phyloP scores from a whole-genome alignment of 1,140 invertebrate species.

The Ceratosolen solmsi region DNA sequence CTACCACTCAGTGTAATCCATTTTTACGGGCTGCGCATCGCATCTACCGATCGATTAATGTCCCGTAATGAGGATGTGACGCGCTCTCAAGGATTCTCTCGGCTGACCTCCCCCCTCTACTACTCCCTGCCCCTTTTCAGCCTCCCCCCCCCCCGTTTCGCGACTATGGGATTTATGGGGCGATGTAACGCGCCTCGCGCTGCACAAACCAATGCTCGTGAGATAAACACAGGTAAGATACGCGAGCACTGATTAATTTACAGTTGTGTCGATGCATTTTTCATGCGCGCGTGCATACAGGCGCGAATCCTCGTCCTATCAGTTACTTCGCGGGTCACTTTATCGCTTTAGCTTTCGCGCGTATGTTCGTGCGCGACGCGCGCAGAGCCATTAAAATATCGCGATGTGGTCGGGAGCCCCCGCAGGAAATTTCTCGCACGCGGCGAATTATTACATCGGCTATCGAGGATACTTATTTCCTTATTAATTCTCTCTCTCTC shows the following conservation, averaged over 20 bases:
- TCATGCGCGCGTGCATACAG: constrained; percentile 32
- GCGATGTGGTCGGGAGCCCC: not conserved
- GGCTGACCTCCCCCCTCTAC: too few relatives aligned
- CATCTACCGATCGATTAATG: constrained; percentile 65
- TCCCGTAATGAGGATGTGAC: constrained; percentile 66
- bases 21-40: not conserved
- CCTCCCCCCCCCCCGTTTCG: constrained; percentile 40
- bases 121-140: constrained; percentile 53
- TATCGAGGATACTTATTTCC: constrained; percentile 33
- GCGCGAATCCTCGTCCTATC: not conserved
- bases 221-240: constrained; percentile 46
- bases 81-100: constrained; percentile 24
- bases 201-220: not conserved
- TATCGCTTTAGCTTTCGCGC: not conserved
- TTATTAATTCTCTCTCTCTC: constrained; percentile 31
- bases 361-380: not conserved
- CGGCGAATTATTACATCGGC: constrained; percentile 24
- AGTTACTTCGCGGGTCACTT: not conserved
- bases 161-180: constrained; percentile 44
- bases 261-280: constrained; percentile 52
- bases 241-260: constrained; percentile 63
- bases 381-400: not conserved
- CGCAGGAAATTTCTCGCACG: constrained; percentile 39
- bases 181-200: constrained; percentile 57
- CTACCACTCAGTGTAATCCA: not conserved